These are phyloP conservation scores for Diarsia dahlii DNA, from an alignment of 2,888 invertebrate genomes.

Conservation along the genomic window DNA sequence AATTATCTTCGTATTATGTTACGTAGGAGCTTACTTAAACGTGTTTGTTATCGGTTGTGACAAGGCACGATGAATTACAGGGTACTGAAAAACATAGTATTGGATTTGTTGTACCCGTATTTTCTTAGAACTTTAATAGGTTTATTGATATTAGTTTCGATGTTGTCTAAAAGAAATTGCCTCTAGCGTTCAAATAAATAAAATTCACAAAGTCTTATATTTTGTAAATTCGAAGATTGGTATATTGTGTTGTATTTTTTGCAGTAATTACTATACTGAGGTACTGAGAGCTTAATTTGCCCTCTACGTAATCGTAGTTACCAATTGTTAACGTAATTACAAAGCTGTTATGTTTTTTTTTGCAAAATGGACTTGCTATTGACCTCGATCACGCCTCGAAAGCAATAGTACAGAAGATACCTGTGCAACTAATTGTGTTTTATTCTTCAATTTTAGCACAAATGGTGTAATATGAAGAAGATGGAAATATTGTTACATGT, in stretches of 20 bases:
- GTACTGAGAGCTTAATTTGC: background rate
- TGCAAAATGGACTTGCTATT: too few relatives aligned
- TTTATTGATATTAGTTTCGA: background rate
- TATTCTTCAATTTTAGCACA: too few relatives aligned
- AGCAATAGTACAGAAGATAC: too few relatives aligned
- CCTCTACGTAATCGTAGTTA: too few relatives aligned
- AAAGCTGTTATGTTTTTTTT: too few relatives aligned
- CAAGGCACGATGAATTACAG: conserved; percentile 42
- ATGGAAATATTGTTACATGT: background rate
- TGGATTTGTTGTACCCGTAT: background rate
- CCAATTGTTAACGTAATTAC: background rate
- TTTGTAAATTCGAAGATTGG: background rate
- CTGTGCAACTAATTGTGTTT: too few relatives aligned
- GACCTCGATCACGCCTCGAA: too few relatives aligned
- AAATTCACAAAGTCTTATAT: too few relatives aligned
- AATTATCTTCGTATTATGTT: conserved; percentile 77
- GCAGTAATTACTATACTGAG: background rate
- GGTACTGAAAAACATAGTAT: background rate
- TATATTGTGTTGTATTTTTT: background rate
- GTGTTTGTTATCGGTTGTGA: conserved; percentile 70
- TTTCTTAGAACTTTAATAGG: background rate
- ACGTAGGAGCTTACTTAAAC: conserved; percentile 70
- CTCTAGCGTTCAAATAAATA: too few relatives aligned
- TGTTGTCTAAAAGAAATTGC: background rate
- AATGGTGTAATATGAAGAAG: too few relatives aligned